phyloP scores from a whole-genome alignment of 2,888 invertebrate species.

The Apeira syringaria region DNA sequence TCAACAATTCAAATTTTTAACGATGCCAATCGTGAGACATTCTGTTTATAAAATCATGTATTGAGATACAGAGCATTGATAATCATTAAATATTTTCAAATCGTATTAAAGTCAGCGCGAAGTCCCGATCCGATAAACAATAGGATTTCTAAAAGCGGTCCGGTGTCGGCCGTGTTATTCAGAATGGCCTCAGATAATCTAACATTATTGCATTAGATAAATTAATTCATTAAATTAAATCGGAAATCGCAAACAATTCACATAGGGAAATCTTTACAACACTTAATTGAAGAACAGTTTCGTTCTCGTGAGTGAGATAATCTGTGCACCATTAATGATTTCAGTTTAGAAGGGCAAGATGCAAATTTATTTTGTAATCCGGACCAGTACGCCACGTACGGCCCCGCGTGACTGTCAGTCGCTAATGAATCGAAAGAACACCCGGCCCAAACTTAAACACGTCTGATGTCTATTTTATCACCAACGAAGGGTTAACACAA shows the following conservation, averaged over 20 bases:
- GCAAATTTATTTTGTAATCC: slow-evolving; percentile 69
- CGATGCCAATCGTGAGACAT: slow-evolving; percentile 11
- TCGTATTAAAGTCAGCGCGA: slow-evolving; percentile 26
- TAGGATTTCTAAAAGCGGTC: slow-evolving; percentile 26
- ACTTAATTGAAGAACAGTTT: slow-evolving; percentile 73
- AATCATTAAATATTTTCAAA: slow-evolving; percentile 26
- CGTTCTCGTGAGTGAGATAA: slow-evolving; percentile 80
- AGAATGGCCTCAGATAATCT: slow-evolving; percentile 41
- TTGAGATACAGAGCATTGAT: not conserved
- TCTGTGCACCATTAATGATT: slow-evolving; percentile 75
- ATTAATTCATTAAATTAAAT: slow-evolving; percentile 74
- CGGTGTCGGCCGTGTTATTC: slow-evolving; percentile 35
- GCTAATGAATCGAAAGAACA: slow-evolving; percentile 60
- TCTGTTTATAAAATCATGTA: too few species aligned
- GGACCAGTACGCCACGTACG: slow-evolving; percentile 55
- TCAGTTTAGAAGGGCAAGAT: slow-evolving; percentile 75
- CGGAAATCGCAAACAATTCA: slow-evolving; percentile 67
- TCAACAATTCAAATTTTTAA: slow-evolving; percentile 1
- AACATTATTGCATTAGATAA: slow-evolving; percentile 44
- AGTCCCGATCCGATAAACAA: slow-evolving; percentile 33
- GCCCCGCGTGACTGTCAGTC: slow-evolving; percentile 32
- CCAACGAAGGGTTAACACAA: slow-evolving; percentile 21
- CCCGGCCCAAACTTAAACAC: slow-evolving; percentile 28
- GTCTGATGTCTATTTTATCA: slow-evolving; percentile 27
- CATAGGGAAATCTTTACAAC: slow-evolving; percentile 74